These are phyloP conservation scores for Shargacucullia verbasci DNA, from an alignment of 2,888 invertebrate species.

Conservation along the genomic window DNA sequence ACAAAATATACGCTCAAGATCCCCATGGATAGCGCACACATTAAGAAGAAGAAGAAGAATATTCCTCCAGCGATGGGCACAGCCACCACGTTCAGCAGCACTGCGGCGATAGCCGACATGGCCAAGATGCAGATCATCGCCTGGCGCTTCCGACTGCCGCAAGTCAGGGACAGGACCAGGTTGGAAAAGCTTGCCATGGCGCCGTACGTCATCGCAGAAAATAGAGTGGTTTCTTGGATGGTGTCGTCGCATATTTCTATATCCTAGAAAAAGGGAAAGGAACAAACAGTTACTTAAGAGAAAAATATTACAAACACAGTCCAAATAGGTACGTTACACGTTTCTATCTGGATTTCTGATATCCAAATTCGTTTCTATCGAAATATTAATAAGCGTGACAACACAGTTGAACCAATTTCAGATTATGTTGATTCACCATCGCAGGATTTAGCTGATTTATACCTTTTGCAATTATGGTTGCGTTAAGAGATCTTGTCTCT, in stretches of 20 bases:
- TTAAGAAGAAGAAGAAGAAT: constrained; percentile 83
- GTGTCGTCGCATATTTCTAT: constrained; percentile 79
- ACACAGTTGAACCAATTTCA: too few species aligned
- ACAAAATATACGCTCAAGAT: constrained; percentile 85
- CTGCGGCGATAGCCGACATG: constrained; percentile 71
- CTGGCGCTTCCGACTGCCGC: constrained; percentile 77
- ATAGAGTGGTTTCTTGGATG: constrained; percentile 80
- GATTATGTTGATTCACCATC: too few species aligned
- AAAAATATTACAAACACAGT: too few species aligned
- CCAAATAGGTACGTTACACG: too few species aligned
- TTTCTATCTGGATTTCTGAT: too few species aligned
- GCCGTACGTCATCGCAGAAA: constrained; percentile 83
- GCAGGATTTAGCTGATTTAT: too few species aligned
- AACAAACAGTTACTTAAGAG: background rate
- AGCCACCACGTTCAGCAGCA: constrained; percentile 75
- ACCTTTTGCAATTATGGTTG: too few species aligned
- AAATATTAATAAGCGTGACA: too few species aligned
- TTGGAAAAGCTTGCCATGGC: constrained; percentile 79
- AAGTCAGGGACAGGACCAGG: constrained; percentile 80
- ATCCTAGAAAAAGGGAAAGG: constrained; percentile 55
- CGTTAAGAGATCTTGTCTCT: too few species aligned
- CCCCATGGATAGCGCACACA: constrained; percentile 83
- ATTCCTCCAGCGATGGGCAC: constrained; percentile 81
- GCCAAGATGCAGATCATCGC: constrained; percentile 79
- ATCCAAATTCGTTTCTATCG: too few species aligned